Base-by-base conservation (phyloP, 2,113 vertebrate species). In the Butorides virescens region DNA sequence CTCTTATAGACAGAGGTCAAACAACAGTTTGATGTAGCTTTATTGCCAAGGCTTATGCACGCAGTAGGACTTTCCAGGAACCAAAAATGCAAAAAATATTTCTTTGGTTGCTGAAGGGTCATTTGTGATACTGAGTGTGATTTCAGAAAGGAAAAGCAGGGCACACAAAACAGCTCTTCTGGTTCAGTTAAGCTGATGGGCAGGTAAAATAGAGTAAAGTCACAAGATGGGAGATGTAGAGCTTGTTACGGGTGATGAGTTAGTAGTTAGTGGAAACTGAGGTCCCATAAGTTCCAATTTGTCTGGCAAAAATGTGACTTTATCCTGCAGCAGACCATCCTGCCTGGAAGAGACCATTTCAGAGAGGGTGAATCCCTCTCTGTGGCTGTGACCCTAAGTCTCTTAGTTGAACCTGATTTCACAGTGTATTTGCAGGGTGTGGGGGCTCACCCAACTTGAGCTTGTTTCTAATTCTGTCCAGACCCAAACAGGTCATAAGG, bases 1-100 rank as follows among this genome's bases (percentile, higher is more conserved):
- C 88, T 95, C 74, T 70, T 79, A 14, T 13, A 68, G 94, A 39
- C 78, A 78, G 89, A 89, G 91, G 92, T 95, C 91, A 93, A 74
- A 82, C 36, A 53, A 67, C 80, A 92, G 80, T 90, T 91, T 91
- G 90, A 83, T 96, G 70, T 70, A 79, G 80, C 55, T 93, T 62
- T 75, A 37, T 93, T 92, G 89, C 84, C 84, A 82, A 95, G 86
- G 91, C 67, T 79, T 79, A 3, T 79, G 62, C 50, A 70, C 3
- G 0, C 81, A 67, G 70, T 42, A 61, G 75, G 85, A 49, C 77
- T 55, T 85, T 86, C 42, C 74, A 94, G 87, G 81, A 96, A 42
- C 85, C 85, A 79, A 83, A 96, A 90, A 75, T 66, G 87, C 66
- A 79, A 86, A 86, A 95, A 83, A 12, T 3, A 2, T 68, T 71